Evolutionary conservation across 2,888 invertebrate species (phyloP), one percentile per base, ranked within the genome.

Genomic region (Melinopterus prodromus): DNA sequence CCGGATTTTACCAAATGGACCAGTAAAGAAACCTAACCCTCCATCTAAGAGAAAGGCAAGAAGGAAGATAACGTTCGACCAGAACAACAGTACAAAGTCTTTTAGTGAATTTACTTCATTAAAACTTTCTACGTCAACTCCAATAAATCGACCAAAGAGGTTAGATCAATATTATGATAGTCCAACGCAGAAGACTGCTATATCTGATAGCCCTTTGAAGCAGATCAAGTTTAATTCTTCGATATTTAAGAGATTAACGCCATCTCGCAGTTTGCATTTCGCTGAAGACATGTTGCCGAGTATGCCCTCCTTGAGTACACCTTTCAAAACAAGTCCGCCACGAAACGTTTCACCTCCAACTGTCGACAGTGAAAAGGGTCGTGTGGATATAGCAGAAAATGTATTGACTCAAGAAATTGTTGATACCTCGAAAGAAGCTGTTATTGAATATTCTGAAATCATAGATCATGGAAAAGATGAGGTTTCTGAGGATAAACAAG

Each of bases 281-380:
- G 16, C n/a, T 6, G 16, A 72, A 38, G 79, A 81, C 16, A 87
- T 87, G 87, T 85, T 88, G 82, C 88, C 88, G 36, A 88, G 87
- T 81, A 89, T 89, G 89, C 89, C 89, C 16, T 85, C 82, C 81
- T 83, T 89, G 53, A 80, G 79, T 70, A 86, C 87, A 14, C 86
- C 86, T 16, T 71, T 82, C 7, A 87, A 87, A 80, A 84, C 81
- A 26, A 75, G 80, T 70, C 79, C 81, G 16, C 79, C 79, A 71
- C 36, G 71, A 72, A 16, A 70, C 53, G 38, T 15, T n/a, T 36
- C 36, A 1, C 77, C 74, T 78, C 72, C 16, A 77, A 72, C 35
- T 14, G 26, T 36, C 4, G 76, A 77, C 7, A 14, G 26, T 71
- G 26, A 71, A 16, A 26, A 71, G 15, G 4, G 14, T 16, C 7